Conservation (phyloP, 2,797 vertebrate genomes). For the Varecia variegata region DNA sequence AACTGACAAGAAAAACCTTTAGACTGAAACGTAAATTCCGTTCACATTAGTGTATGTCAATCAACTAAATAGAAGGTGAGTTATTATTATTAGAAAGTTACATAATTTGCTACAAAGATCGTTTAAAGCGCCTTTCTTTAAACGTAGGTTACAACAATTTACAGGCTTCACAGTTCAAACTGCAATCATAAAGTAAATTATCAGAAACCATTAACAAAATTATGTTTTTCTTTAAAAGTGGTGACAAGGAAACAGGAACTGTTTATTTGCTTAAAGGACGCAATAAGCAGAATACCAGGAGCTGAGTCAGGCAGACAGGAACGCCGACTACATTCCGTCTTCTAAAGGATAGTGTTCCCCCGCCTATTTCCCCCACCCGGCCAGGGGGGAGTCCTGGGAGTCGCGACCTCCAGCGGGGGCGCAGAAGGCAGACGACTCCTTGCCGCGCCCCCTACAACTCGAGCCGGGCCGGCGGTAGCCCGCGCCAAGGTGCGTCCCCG, state of each 20-base stretch:
- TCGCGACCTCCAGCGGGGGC: not conserved
- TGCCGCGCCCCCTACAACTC: not conserved
- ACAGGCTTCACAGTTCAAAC: constrained; percentile 38
- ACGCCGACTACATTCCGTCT: constrained; percentile 46
- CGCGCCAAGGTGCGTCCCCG: not conserved
- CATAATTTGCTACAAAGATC: constrained; percentile 54
- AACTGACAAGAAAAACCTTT: constrained; percentile 31
- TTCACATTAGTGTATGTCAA: constrained; percentile 6
- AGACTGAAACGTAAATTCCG: constrained; percentile 52
- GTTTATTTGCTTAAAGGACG: constrained; percentile 20
- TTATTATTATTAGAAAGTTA: constrained; percentile 55
- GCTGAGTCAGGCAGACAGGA: constrained; percentile 59
- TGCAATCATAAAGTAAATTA: not conserved
- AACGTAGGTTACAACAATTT: not conserved
- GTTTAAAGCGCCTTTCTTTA: not conserved
- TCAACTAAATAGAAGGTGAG: constrained; percentile 46
- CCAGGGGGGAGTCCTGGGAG: not conserved
- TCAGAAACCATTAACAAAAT: not conserved
- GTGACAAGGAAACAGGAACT: constrained; percentile 57
- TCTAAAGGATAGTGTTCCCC: not conserved
- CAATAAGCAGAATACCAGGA: constrained; percentile 29
- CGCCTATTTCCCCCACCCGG: not conserved
- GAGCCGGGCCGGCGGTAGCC: not conserved
- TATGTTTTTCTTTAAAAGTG: not conserved
- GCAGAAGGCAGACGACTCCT: not conserved